Evolutionary conservation across 2,888 invertebrate species (phyloP).

Genomic region (Cybosia mesomella): DNA sequence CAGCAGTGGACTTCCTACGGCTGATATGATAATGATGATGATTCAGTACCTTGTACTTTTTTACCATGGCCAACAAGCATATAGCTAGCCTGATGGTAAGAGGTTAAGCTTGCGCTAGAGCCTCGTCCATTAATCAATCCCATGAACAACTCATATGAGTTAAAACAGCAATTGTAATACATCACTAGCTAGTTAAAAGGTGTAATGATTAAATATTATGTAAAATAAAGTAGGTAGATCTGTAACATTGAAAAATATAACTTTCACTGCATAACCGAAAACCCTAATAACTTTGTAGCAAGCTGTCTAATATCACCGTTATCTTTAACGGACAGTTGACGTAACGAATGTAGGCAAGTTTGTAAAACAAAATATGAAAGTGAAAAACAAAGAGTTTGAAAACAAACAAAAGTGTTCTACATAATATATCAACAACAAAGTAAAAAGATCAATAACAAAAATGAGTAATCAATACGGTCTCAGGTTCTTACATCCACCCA

Average conservation of each 20-base stretch:
- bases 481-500: not conserved
- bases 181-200: not conserved
- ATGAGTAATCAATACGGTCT: not conserved
- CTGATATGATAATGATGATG: too few relatives aligned
- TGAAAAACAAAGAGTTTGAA: conserved; percentile 22
- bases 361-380: conserved; percentile 24
- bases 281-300: conserved; percentile 14
- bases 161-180: not conserved
- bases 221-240: not conserved
- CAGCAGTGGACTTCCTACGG: too few relatives aligned
- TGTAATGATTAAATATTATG: not conserved
- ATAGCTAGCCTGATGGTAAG: too few relatives aligned
- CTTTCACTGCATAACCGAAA: conserved; percentile 22
- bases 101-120: too few relatives aligned
- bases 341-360: conserved; percentile 23
- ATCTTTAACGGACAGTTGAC: conserved; percentile 22
- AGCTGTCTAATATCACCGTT: conserved; percentile 18
- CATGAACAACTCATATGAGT: not conserved
- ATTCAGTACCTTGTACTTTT: too few relatives aligned
- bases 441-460: conserved; percentile 14
- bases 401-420: conserved; percentile 30
- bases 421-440: conserved; percentile 13
- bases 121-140: not conserved
- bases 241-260: conserved; percentile 15
- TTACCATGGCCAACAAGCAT: too few relatives aligned